phyloP scores from a whole-genome alignment of 2,888 invertebrate genomes.

The Amiota minor region DNA sequence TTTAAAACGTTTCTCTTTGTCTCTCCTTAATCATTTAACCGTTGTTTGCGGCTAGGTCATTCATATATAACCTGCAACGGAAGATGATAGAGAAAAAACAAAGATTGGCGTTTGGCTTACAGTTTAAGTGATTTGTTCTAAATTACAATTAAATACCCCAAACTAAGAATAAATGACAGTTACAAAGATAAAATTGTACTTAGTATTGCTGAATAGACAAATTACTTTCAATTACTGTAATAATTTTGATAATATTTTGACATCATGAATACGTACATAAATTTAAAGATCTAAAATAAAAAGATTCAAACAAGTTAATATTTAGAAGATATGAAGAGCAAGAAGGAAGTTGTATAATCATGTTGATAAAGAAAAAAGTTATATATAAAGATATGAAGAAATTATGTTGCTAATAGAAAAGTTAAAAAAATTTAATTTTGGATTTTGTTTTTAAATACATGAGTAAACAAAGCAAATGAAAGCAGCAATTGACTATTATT shows the following conservation, averaged over 20 bases:
- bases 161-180: no score
- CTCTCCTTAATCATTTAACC: slow-evolving; percentile 37
- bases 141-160: neutral
- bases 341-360: no score
- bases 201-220: no score
- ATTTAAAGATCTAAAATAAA: neutral
- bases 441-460: slow-evolving; percentile 1
- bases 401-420: slow-evolving; percentile 20
- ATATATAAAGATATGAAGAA: slow-evolving; percentile 18
- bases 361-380: no score
- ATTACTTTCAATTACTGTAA: no score
- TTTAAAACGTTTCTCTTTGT: slow-evolving; percentile 33
- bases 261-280: slow-evolving; percentile 48
- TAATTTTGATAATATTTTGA: slow-evolving; percentile 35
- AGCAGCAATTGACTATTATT: slow-evolving; percentile 17
- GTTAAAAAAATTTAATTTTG: slow-evolving; percentile 36
- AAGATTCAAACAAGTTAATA: no score
- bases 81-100: slow-evolving; percentile 59
- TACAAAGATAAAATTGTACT: no score
- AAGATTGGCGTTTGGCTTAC: slow-evolving; percentile 35
- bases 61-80: slow-evolving; percentile 58
- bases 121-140: slow-evolving; percentile 20
- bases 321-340: no score
- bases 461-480: slow-evolving; percentile 35
- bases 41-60: slow-evolving; percentile 38